Base-by-base conservation (phyloP, 2,888 invertebrate genomes). In the Pristionchus exspectatus region DNA sequence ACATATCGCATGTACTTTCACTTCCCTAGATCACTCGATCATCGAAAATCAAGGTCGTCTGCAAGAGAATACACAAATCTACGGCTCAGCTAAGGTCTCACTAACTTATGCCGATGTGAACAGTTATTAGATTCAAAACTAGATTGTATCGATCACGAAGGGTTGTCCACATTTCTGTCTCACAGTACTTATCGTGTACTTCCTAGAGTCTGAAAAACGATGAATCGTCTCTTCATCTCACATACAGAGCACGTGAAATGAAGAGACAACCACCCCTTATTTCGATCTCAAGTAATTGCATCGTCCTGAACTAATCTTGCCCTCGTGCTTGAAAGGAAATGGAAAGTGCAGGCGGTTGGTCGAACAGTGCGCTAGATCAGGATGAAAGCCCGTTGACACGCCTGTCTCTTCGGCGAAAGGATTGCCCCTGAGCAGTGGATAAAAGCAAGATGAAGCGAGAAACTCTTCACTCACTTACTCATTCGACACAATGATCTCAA, bases 401-500 rank as follows among this genome's bases (percentile, higher is more conserved):
- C 38, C 38, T 74, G 30, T 33, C 44, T 4, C 33, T 74, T 74
- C 21, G 74, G 74, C 74, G 74, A 74, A 74, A 21, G 21, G 9
- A 24, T 38, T 7, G 1, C 38, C 74, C 38, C 74, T 21, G 27
- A 72, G 72, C 16, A 16, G 30, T 72, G 72, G 72, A 72, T 72
- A 72, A 72, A 72, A 72, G 72, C 0, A 33, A 2, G 18, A 27
- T 7, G 72, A 72, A 72, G 72, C n/a, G 30, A 14, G 16, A 24
- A 63, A 63, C 21, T n/a, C 63, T n/a, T n/a, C n/a, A 21, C 9
- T 27, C 27, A 27, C 12, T 69, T 33, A 33, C 38, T 74, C 74
- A 74, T 4, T 38, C 74, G 24, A 24, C 74, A 74, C 74, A 44
- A 74, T 74, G 74, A 74, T 74, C 38, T 74, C 74, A 38, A 38